Percentiles rank a stretch among this genome's conserved stretches.
Conservation (phyloP, 30 jellyfish, hydroid and myxozoan genomes). For the Turritopsis rubra region DNA sequence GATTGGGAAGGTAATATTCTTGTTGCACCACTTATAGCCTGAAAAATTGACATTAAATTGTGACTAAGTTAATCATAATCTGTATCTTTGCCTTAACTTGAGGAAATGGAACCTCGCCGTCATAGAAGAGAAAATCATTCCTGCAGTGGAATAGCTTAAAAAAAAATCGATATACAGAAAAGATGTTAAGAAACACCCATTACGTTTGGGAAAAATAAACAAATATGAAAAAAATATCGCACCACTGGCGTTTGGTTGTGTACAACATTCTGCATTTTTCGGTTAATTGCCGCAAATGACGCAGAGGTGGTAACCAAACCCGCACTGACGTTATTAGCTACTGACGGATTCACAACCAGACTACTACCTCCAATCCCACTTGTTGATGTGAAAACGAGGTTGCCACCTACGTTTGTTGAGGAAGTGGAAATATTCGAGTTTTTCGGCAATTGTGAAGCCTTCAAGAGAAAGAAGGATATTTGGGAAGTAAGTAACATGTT, state of each 20-base stretch:
- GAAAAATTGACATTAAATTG: neutral
- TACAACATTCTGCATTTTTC: conserved; percentile 35
- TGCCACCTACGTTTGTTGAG: conserved; percentile 16
- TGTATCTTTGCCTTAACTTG: too few species aligned
- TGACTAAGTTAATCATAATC: too few species aligned
- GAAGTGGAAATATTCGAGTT: conserved; percentile 1
- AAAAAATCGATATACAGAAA: neutral
- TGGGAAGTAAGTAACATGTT: too few species aligned
- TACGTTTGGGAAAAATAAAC: too few species aligned
- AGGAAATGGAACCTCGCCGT: too few species aligned
- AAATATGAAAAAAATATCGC: too few species aligned
- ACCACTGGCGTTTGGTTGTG: neutral
- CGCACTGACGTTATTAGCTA: neutral
- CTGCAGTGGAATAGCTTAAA: too few species aligned
- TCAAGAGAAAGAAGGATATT: neutral
- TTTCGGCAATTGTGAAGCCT: conserved; percentile 16
- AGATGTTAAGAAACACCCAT: neutral
- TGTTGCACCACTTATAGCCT: neutral
- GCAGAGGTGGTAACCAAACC: conserved; percentile 55
- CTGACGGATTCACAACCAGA: conserved; percentile 47
- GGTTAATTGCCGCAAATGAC: conserved; percentile 55
- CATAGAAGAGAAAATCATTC: too few species aligned
- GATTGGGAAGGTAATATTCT: neutral
- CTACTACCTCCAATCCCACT: conserved; percentile 39
- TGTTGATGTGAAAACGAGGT: conserved; percentile 38